Percentiles rank a stretch among this genome's conserved stretches.
These are phyloP conservation scores for Ennomos fuscantarius DNA, from an alignment of 2,888 invertebrate genomes.

Conservation along the genomic window DNA sequence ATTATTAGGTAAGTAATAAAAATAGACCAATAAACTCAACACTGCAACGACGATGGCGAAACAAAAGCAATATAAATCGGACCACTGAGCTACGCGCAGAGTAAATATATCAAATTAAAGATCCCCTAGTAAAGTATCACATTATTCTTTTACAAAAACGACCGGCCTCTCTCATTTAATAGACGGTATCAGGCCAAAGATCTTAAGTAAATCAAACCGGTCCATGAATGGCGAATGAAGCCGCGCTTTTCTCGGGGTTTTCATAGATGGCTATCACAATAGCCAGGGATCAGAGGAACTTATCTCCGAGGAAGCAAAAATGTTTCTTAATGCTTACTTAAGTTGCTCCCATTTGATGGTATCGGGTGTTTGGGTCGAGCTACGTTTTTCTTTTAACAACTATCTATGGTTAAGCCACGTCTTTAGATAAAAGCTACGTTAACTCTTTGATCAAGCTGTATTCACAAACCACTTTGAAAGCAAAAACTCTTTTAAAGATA, in stretches of 20 bases:
- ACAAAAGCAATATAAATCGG: slow-evolving; percentile 19
- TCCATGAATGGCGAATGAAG: slow-evolving; percentile 82
- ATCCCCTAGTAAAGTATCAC: slow-evolving; percentile 41
- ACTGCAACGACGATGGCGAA: background rate
- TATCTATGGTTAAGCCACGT: slow-evolving; percentile 3
- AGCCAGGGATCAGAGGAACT: slow-evolving; percentile 78
- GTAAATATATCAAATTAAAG: slow-evolving; percentile 25
- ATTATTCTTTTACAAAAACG: slow-evolving; percentile 70
- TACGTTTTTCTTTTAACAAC: slow-evolving; percentile 22
- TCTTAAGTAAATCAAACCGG: slow-evolving; percentile 85
- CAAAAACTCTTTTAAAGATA: background rate
- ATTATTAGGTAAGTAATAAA: background rate
- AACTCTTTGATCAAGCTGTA: slow-evolving; percentile 6
- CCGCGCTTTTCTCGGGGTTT: slow-evolving; percentile 78
- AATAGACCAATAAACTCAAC: background rate
- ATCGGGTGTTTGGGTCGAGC: slow-evolving; percentile 47
- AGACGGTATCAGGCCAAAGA: slow-evolving; percentile 78
- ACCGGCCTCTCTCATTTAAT: slow-evolving; percentile 71
- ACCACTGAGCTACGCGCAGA: slow-evolving; percentile 15
- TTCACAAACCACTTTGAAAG: background rate
- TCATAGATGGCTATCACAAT: slow-evolving; percentile 83
- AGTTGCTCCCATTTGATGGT: slow-evolving; percentile 76
- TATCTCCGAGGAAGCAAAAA: slow-evolving; percentile 77
- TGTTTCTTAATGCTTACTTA: slow-evolving; percentile 82
- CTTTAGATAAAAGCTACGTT: background rate